Evolutionary conservation across 2,797 vertebrate species (phyloP), one percentile per base, ranked within the genome.

Genomic region (Liparis tanakae): DNA sequence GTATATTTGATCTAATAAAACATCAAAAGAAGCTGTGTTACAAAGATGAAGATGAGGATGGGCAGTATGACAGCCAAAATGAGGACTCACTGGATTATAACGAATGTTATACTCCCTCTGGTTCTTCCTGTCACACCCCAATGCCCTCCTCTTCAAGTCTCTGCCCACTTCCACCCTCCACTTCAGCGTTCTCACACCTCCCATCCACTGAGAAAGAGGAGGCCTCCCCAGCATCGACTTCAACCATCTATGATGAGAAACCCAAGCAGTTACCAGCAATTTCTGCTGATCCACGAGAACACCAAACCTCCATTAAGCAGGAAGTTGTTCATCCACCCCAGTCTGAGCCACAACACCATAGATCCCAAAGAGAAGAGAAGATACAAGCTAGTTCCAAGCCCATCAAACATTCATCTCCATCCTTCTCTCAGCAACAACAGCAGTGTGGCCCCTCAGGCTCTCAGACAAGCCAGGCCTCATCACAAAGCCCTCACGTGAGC

Each of bases 11-110:
- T 91, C 94, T 99, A 75, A 99, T 99, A 92, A 99, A 99, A 90
- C 98, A 99, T 91, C 98, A 99, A 95, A 99, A 99, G 91, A 99
- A 99, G 93, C 94, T 99, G 87, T 99, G 98, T 91, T 99, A 99
- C 91, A 99, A 99, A 94, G 98, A 99, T 80, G 98, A 99, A 92
- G 98, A 99, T 75, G 98, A 99, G 71, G 98, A 99, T n/a, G 96
- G 97, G 79, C 97, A 98, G 77, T 97, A 99, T 67, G 97, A 99
- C 89, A 99, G 98, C 92, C 98, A 98, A 92, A 99, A 99, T 10
- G 98, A 99, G 87, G 98, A 99, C 90, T 99, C 98, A 41, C 84
- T 97, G 93, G 98, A 99, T 88, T 95, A 97, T 75, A 85, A 94
- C 85, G 98, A 99, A 86, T 95, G 97, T 87, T 94, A 97, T 81